A percentile compares a stretch with the other conserved stretches of the same genome.
These are phyloP conservation scores for Stegastes partitus DNA, from an alignment of 2,113 vertebrate genomes.

Conservation along the genomic window DNA sequence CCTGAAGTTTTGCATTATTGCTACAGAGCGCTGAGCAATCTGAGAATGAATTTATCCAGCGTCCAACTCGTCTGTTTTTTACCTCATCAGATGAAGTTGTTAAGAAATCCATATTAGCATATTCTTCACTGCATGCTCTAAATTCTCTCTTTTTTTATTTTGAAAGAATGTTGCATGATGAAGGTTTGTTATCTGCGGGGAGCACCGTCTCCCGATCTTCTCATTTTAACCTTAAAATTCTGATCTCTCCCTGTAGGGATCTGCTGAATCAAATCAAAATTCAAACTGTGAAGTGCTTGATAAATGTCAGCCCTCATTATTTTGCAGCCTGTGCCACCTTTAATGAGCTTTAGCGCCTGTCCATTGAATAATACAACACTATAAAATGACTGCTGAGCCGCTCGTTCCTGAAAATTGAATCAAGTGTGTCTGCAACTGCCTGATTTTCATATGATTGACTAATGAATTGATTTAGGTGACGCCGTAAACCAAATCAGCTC, in stretches of 20 bases:
- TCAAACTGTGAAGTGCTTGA: conserved; percentile 39
- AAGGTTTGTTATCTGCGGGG: no score
- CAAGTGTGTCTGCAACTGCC: conserved; percentile 50
- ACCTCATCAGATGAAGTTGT: not conserved
- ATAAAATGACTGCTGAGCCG: conserved; percentile 40
- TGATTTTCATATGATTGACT: conserved; percentile 61
- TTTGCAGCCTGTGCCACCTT: conserved; percentile 41
- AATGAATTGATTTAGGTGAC: conserved; percentile 56
- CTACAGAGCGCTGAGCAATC: no score
- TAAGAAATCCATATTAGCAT: not conserved
- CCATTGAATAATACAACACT: conserved; percentile 37
- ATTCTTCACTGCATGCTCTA: no score
- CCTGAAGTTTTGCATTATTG: no score
- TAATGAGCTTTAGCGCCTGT: conserved; percentile 55
- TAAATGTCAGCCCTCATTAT: conserved; percentile 68
- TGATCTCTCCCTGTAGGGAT: conserved; percentile 2
- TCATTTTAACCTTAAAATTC: not conserved
- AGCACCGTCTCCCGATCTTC: not conserved
- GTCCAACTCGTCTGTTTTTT: not conserved
- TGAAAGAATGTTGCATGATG: no score
- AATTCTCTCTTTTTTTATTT: no score
- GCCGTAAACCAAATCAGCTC: conserved; percentile 40
- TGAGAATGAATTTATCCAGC: not conserved
- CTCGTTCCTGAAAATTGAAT: conserved; percentile 62
- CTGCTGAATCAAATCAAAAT: conserved; percentile 41